Percentiles rank a stretch among this genome's conserved stretches.
Evolutionary conservation across 1,140 invertebrate species (phyloP).

Genomic region (Trichonephila clavipes): DNA sequence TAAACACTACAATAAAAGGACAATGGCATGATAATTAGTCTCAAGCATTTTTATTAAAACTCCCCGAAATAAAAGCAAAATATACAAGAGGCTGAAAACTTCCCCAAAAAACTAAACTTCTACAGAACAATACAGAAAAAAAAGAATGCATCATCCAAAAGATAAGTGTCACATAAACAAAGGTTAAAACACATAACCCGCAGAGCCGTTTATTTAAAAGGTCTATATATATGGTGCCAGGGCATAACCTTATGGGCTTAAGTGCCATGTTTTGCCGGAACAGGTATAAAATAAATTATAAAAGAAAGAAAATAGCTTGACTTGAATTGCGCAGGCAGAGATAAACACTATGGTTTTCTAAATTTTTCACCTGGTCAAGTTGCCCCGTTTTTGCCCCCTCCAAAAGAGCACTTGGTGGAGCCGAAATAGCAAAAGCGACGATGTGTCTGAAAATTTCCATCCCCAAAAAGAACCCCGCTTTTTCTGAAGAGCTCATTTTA

Average conservation of each 20-base stretch:
- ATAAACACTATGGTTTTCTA: slow-evolving; percentile 24
- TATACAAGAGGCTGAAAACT: background rate
- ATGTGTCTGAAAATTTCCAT: background rate
- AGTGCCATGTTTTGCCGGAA: background rate
- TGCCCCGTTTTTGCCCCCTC: background rate
- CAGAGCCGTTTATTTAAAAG: slow-evolving; percentile 1
- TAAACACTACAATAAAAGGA: background rate
- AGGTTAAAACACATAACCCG: slow-evolving; percentile 23
- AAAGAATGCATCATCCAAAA: background rate
- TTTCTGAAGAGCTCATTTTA: background rate
- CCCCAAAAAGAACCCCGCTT: background rate
- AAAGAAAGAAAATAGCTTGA: background rate
- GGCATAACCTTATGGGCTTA: background rate
- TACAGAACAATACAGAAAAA: background rate
- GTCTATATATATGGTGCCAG: background rate
- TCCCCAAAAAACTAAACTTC: background rate
- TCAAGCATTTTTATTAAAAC: background rate
- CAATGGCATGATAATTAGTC: background rate
- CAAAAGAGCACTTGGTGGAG: background rate
- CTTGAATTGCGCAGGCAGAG: background rate
- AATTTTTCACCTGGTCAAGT: slow-evolving; percentile 25
- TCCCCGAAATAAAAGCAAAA: background rate
- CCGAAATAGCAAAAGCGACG: background rate
- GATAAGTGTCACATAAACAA: slow-evolving; percentile 22
- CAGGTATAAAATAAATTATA: slow-evolving; percentile 36